phyloP scores from a whole-genome alignment of 2,888 invertebrate genomes.

The Oxytorus armatus region DNA sequence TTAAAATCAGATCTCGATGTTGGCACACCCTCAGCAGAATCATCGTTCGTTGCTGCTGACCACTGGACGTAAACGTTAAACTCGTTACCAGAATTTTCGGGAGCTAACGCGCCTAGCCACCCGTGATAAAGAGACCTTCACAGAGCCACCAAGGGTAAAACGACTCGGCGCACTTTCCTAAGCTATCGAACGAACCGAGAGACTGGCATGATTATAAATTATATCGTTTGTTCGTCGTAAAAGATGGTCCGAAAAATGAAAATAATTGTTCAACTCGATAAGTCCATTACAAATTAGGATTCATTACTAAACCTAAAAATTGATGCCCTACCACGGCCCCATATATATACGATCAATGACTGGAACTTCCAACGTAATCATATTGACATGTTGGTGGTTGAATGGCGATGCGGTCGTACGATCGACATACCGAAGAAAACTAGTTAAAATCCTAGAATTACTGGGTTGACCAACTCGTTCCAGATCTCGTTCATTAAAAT shows the following conservation, averaged over 20 bases:
- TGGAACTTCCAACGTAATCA: background rate
- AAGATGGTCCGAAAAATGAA: too few species aligned
- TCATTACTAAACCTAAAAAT: background rate
- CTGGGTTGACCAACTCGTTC: conserved; percentile 26
- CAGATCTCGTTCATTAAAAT: conserved; percentile 41
- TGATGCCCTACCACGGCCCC: background rate
- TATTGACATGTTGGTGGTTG: conserved; percentile 1
- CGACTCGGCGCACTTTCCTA: conserved; percentile 25
- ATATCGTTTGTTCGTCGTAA: too few species aligned
- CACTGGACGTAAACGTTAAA: conserved; percentile 75
- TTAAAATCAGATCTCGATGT: conserved; percentile 78
- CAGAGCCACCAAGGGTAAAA: conserved; percentile 28
- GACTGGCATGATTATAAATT: conserved; percentile 52
- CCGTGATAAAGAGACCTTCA: conserved; percentile 69
- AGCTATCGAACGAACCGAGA: conserved; percentile 26
- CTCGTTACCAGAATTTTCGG: conserved; percentile 80
- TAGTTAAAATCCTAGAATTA: conserved; percentile 28
- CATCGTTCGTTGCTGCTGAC: conserved; percentile 55
- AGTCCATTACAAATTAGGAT: background rate
- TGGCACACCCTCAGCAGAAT: conserved; percentile 73
- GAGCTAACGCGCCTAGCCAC: conserved; percentile 76
- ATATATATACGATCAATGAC: background rate
- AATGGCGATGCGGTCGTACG: conserved; percentile 1
- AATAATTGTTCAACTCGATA: background rate
- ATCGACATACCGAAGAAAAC: background rate